Evolutionary conservation across 1,140 invertebrate species (phyloP).

Genomic region (Drosophila paulistorum): DNA sequence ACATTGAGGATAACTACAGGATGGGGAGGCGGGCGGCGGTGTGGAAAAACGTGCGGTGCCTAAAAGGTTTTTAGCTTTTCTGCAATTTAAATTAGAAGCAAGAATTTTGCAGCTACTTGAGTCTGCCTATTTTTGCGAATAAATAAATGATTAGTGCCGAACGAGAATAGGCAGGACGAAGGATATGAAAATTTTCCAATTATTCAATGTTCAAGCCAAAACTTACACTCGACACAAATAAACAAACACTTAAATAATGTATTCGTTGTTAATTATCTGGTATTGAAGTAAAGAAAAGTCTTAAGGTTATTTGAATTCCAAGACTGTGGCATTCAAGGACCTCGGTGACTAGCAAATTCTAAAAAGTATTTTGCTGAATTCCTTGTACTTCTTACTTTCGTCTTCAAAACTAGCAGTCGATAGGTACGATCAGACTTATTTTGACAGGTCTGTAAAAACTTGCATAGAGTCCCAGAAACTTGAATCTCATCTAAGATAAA

Average conservation of each 20-base stretch:
- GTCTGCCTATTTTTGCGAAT: not conserved
- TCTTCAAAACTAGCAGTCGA: too few species aligned
- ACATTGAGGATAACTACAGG: not conserved
- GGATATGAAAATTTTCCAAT: not conserved
- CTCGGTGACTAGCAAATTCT: too few species aligned
- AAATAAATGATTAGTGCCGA: slow-evolving; percentile 7
- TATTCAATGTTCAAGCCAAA: not conserved
- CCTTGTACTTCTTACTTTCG: too few species aligned
- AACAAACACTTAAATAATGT: not conserved
- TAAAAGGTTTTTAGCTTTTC: slow-evolving; percentile 13
- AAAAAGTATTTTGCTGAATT: too few species aligned
- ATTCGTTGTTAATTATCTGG: not conserved
- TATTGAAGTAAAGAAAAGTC: not conserved
- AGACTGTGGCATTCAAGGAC: not conserved
- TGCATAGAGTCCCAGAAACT: not conserved
- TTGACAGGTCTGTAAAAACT: not conserved
- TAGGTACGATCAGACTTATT: not conserved
- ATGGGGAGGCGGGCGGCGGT: not conserved
- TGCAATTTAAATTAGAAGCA: slow-evolving; percentile 1
- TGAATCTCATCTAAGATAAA: not conserved
- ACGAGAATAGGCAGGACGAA: too few species aligned
- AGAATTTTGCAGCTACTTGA: not conserved
- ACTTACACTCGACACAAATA: not conserved
- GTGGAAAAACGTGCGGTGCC: not conserved
- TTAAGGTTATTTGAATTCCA: not conserved